phyloP scores from a whole-genome alignment of 1,140 invertebrate genomes.

The Drosophila carrolli region DNA sequence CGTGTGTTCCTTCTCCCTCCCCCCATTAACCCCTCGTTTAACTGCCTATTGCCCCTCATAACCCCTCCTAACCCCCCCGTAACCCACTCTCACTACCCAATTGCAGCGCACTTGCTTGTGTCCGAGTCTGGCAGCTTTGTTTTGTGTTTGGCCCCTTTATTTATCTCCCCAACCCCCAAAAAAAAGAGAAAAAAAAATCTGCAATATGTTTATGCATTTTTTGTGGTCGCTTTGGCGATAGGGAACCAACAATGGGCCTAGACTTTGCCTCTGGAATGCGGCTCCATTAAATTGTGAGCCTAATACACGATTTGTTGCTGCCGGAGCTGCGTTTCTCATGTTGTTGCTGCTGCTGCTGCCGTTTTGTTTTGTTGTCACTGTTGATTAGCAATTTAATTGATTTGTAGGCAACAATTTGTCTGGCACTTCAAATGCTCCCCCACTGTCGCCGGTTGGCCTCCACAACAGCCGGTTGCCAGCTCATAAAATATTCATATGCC shows the following conservation, averaged over 20 bases:
- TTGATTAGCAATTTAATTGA: constrained; percentile 82
- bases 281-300: constrained; percentile 78
- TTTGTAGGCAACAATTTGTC: constrained; percentile 83
- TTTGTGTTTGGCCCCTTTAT: constrained; percentile 40
- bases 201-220: constrained; percentile 76
- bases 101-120: constrained; percentile 34
- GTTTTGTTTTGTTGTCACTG: constrained; percentile 78
- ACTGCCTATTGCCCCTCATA: constrained; percentile 4
- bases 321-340: constrained; percentile 4
- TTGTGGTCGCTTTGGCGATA: constrained; percentile 70
- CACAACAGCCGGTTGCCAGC: constrained; percentile 47
- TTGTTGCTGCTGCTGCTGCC: constrained; percentile 26
- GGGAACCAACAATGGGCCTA: constrained; percentile 56
- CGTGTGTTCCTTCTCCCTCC: background rate
- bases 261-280: constrained; percentile 65
- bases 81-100: background rate
- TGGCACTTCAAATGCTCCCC: constrained; percentile 50
- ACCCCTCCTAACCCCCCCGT: background rate
- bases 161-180: constrained; percentile 25
- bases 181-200: constrained; percentile 38
- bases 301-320: constrained; percentile 62
- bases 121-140: constrained; percentile 36
- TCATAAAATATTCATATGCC: constrained; percentile 47
- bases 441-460: constrained; percentile 57
- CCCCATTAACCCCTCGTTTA: background rate